Evolutionary conservation across 1,140 invertebrate genomes (phyloP), one percentile per base, ranked within the genome.

Genomic region (Ridgeia piscesae): DNA sequence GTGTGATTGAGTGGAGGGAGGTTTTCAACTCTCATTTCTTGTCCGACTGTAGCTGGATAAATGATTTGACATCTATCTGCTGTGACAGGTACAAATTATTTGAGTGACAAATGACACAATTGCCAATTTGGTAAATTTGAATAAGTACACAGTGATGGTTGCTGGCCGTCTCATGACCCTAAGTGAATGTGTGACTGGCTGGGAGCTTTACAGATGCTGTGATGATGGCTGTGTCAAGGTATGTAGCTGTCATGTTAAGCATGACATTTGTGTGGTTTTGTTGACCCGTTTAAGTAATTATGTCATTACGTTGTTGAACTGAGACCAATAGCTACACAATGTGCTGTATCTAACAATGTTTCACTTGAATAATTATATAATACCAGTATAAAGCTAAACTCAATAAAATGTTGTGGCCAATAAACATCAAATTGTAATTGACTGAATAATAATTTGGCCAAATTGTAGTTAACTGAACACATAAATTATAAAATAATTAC

Each of bases 81-180:
- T 77, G 17, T 77, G 58, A 77, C 58, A 77, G 58, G 58, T 77
- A 77, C 58, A 77, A 77, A 77, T 77, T 77, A 77, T 77, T 77
- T 77, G 58, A 77, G 58, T 77, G 58, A 77, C 58, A 77, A 27
- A 77, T 77, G 58, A 77, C 58, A 77, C 58, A 77, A 77, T 27
- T 77, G 58, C 58, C 58, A 77, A 77, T 77, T 77, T 77, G 17
- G 27, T 77, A 77, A 9, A 77, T 77, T 77, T 77, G 58, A 77
- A 77, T 77, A 77, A 77, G 11, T 8, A 21, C 27, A 17, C 17
- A 21, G 58, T 77, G 58, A 77, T 77, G 58, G 11, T 77, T 77
- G 58, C 58, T 77, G 58, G 6, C 17, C 58, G 14, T 77, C 58
- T 31, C 58, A 8, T 77, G 14, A 77, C 58, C 17, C 8, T 77